Percentiles rank a stretch among this genome's conserved stretches.
Conservation (phyloP, 92 coral and sea anemone genomes). For the Chrysogorgia sp. region DNA sequence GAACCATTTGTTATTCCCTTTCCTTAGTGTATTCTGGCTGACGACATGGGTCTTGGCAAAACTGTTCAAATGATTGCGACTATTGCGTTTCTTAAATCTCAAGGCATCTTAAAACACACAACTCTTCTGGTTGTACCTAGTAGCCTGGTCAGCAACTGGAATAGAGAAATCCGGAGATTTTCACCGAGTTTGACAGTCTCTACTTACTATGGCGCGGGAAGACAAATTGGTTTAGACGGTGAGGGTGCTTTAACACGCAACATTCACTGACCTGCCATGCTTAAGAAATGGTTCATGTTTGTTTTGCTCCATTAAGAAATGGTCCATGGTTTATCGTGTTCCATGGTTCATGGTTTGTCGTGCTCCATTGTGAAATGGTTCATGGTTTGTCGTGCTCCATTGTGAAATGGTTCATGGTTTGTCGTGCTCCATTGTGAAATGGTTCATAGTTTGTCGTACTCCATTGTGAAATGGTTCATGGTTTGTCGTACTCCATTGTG, state of each 20-base stretch:
- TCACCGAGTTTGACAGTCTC: constrained; percentile 49
- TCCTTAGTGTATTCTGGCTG: constrained; percentile 46
- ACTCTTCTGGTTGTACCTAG: constrained; percentile 48
- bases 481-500: too few species aligned
- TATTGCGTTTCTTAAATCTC: constrained; percentile 29
- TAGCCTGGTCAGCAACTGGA: constrained; percentile 49
- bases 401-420: too few species aligned
- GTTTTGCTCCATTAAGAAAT: too few species aligned
- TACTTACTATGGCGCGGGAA: constrained; percentile 56
- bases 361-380: too few species aligned
- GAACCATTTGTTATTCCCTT: not conserved
- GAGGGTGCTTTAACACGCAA: not conserved
- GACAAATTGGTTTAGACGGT: constrained; percentile 44
- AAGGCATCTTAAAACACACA: constrained; percentile 32
- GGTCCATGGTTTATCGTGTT: too few species aligned
- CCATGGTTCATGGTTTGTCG: too few species aligned
- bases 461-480: too few species aligned
- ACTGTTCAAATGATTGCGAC: constrained; percentile 52
- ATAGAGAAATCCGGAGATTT: constrained; percentile 42
- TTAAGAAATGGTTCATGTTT: too few species aligned
- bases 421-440: too few species aligned
- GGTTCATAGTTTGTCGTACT: too few species aligned
- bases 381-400: too few species aligned
- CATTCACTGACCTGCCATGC: not conserved
- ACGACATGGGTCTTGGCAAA: constrained; percentile 60